These are phyloP conservation scores for Arctopsyche grandis DNA, from an alignment of 1,140 invertebrate species.

Conservation along the genomic window DNA sequence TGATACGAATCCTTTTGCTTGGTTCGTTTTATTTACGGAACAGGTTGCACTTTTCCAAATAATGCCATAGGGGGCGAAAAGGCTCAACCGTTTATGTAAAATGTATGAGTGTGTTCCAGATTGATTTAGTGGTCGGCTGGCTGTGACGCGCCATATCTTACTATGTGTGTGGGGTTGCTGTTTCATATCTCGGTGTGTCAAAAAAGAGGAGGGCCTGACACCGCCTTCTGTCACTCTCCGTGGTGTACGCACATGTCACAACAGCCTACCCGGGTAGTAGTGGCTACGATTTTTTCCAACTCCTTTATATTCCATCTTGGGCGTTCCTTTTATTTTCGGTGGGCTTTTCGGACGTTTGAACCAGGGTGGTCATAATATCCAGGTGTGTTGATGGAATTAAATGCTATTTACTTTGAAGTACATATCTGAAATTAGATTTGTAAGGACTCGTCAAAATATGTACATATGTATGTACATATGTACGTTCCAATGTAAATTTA, in stretches of 20 bases:
- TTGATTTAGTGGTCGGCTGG: conserved; percentile 51
- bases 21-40: neutral
- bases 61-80: too few relatives aligned
- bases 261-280: neutral
- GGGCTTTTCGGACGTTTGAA: too few relatives aligned
- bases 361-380: too few relatives aligned
- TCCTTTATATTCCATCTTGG: neutral
- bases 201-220: neutral
- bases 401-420: too few relatives aligned
- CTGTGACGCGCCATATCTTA: conserved; percentile 47
- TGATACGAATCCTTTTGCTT: too few relatives aligned
- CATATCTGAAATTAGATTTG: too few relatives aligned
- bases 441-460: too few relatives aligned
- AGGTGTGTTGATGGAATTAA: too few relatives aligned
- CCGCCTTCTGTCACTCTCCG: neutral
- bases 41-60: too few relatives aligned
- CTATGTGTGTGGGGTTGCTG: conserved; percentile 10
- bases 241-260: conserved; percentile 1
- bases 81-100: conserved; percentile 40
- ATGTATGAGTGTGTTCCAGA: conserved; percentile 49
- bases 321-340: neutral
- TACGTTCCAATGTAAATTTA: too few relatives aligned
- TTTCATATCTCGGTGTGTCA: neutral
- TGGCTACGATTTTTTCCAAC: neutral
- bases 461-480: too few relatives aligned